Conservation (phyloP, 2,888 invertebrate genomes). For the Hesperia comma region DNA sequence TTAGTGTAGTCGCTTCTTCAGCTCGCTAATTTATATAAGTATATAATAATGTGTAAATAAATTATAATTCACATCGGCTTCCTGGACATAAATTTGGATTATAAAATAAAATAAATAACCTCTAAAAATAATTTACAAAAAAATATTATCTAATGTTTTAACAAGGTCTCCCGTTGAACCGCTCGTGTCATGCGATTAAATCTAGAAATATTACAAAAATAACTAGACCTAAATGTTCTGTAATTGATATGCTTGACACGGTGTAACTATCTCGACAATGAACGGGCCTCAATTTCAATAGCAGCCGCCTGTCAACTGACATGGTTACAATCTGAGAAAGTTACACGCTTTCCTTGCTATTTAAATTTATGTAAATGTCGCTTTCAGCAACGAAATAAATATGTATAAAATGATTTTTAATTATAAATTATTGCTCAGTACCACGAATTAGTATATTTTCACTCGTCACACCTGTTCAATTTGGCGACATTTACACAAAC, state of each 20-base stretch:
- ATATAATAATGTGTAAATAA: conserved; percentile 26
- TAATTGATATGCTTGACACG: conserved; percentile 71
- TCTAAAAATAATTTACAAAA: conserved; percentile 34
- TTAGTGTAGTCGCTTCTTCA: too few relatives aligned
- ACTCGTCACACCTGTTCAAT: not conserved
- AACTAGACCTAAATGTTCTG: conserved; percentile 61
- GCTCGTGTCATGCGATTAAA: conserved; percentile 45
- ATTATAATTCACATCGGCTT: conserved; percentile 31
- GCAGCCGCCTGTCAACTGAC: not conserved
- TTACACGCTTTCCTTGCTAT: conserved; percentile 18
- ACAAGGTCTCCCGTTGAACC: conserved; percentile 35
- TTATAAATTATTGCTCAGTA: conserved; percentile 5
- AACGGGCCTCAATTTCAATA: not conserved
- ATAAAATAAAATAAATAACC: conserved; percentile 37
- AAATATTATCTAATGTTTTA: not conserved
- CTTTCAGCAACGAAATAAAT: conserved; percentile 19
- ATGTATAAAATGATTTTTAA: conserved; percentile 23
- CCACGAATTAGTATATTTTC: not conserved
- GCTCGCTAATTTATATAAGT: not conserved
- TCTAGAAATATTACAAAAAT: conserved; percentile 57
- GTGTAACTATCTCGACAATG: conserved; percentile 52
- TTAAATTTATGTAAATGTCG: conserved; percentile 26
- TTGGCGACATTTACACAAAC: conserved; percentile 27
- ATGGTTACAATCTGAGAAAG: conserved; percentile 17
- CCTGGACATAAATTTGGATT: conserved; percentile 11